These are phyloP conservation scores for Sebastes flavidus DNA, from an alignment of 2,797 vertebrate species.

Conservation along the genomic window DNA sequence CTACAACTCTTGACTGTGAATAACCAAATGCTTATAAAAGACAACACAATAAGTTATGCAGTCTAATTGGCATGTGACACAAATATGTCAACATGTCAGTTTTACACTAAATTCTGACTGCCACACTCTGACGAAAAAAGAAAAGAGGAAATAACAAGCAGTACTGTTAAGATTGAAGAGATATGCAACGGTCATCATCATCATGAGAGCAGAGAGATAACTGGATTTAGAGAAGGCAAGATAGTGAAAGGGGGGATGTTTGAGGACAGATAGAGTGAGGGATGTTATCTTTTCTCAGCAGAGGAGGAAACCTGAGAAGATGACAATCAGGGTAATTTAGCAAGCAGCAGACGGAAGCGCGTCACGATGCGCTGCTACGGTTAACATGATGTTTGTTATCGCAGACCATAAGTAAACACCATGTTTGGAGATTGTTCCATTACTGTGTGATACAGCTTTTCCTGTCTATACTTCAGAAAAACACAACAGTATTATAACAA, in stretches of 20 bases:
- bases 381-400: slow-evolving; percentile 71
- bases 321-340: slow-evolving; percentile 82
- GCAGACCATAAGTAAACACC: slow-evolving; percentile 56
- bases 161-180: slow-evolving; percentile 72
- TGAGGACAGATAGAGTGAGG: slow-evolving; percentile 77
- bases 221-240: slow-evolving; percentile 78
- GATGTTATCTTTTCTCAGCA: slow-evolving; percentile 81
- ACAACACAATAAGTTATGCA: neutral
- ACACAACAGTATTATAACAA: neutral
- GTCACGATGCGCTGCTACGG: slow-evolving; percentile 57
- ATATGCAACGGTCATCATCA: slow-evolving; percentile 78
- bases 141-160: slow-evolving; percentile 71
- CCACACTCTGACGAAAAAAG: slow-evolving; percentile 55
- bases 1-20: neutral
- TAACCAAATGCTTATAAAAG: neutral
- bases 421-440: slow-evolving; percentile 54
- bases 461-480: slow-evolving; percentile 4
- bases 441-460: slow-evolving; percentile 36
- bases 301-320: slow-evolving; percentile 84
- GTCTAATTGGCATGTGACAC: neutral
- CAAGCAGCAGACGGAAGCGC: slow-evolving; percentile 76
- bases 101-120: slow-evolving; percentile 27
- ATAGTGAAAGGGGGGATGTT: slow-evolving; percentile 75
- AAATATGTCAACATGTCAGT: slow-evolving; percentile 7
- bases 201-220: slow-evolving; percentile 77